These are phyloP conservation scores for Eristalinus sepulchralis DNA, from an alignment of 2,888 invertebrate species.

Conservation along the genomic window DNA sequence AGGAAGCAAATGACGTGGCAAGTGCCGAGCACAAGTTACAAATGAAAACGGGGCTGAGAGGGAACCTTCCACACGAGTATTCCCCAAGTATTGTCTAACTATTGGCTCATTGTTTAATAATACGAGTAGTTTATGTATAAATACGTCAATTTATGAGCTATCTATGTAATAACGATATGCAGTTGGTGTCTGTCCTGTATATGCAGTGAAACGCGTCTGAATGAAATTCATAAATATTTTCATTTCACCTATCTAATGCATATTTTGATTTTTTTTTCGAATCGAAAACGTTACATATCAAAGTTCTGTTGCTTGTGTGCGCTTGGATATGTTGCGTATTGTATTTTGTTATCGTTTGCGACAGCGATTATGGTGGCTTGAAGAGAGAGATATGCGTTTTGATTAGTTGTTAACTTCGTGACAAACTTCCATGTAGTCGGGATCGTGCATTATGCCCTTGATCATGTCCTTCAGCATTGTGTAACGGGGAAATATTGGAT, in stretches of 20 bases:
- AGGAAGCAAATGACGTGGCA: background rate
- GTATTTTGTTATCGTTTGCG: constrained; percentile 6
- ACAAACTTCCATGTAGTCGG: constrained; percentile 98
- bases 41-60: constrained; percentile 10
- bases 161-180: constrained; percentile 52
- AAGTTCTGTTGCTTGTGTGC: constrained; percentile 6
- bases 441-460: constrained; percentile 96
- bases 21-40: background rate
- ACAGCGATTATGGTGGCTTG: constrained; percentile 13
- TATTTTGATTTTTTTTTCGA: constrained; percentile 35
- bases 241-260: constrained; percentile 50
- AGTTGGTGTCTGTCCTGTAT: background rate
- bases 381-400: background rate
- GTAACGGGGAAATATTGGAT: constrained; percentile 96
- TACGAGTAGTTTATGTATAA: constrained; percentile 27
- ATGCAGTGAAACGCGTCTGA: constrained; percentile 3
- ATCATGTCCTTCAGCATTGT: constrained; percentile 98
- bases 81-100: constrained; percentile 65
- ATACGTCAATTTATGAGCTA: constrained; percentile 47
- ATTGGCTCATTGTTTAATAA: constrained; percentile 37
- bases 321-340: constrained; percentile 51
- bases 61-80: background rate
- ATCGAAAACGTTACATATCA: constrained; percentile 8
- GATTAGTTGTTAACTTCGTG: constrained; percentile 89
- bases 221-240: constrained; percentile 34